phyloP scores from a whole-genome alignment of 2,888 invertebrate species.

The Ametastegia equiseti region DNA sequence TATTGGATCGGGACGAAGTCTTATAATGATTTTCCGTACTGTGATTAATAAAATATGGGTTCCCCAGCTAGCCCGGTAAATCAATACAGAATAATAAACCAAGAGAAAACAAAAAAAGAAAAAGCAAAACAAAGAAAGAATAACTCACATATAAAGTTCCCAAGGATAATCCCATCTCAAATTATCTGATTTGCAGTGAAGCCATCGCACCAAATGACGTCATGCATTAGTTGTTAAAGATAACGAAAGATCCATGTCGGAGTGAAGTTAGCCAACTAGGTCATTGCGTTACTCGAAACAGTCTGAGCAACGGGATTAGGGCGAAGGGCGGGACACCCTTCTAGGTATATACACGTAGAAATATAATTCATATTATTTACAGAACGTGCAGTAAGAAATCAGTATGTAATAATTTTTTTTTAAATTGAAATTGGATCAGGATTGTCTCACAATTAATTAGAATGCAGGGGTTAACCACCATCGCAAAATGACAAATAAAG shows the following conservation, averaged over 20 bases:
- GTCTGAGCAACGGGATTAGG: background rate
- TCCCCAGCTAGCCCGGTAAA: background rate
- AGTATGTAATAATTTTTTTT: too few species aligned
- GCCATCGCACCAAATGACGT: background rate
- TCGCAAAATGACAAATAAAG: too few species aligned
- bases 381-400: too few species aligned
- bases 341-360: background rate
- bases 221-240: background rate
- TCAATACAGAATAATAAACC: background rate
- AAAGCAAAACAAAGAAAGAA: too few species aligned
- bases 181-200: background rate
- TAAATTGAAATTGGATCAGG: too few species aligned
- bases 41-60: background rate
- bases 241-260: background rate
- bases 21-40: background rate
- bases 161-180: background rate
- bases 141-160: background rate
- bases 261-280: slow-evolving; percentile 22
- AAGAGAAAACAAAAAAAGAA: background rate
- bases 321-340: background rate
- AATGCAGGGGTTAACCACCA: too few species aligned
- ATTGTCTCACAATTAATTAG: too few species aligned
- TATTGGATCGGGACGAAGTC: background rate
- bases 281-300: slow-evolving; percentile 33
- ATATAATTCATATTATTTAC: background rate